phyloP scores from a whole-genome alignment of 2,113 vertebrate species.

The Papio anubis region DNA sequence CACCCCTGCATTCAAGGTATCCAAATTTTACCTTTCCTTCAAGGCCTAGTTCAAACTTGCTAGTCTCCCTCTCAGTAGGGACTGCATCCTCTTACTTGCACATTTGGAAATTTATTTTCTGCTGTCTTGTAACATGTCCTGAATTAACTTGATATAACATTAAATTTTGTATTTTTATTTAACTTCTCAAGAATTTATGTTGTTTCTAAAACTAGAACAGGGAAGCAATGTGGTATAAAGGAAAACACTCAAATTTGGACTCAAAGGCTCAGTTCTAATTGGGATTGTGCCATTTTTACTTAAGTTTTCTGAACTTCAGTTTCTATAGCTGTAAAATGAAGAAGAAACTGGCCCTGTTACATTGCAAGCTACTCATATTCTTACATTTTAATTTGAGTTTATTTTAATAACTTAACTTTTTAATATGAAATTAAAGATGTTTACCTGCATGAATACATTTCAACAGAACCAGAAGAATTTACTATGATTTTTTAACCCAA shows the following conservation, averaged over 20 bases:
- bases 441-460: not conserved
- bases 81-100: not conserved
- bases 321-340: not conserved
- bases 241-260: conserved; percentile 13
- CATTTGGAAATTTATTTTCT: not conserved
- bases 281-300: not conserved
- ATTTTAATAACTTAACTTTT: conserved; percentile 43
- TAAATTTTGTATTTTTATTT: conserved; percentile 31
- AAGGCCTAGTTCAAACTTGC: not conserved
- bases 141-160: not conserved
- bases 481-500: not conserved
- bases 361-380: not conserved
- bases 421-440: not conserved
- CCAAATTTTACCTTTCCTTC: not conserved
- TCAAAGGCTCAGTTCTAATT: not conserved
- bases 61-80: not conserved
- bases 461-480: not conserved
- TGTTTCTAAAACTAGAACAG: conserved; percentile 12
- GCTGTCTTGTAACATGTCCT: not conserved
- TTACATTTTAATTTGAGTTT: conserved; percentile 4
- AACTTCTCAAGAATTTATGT: not conserved
- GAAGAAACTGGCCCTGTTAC: not conserved
- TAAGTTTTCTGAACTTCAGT: not conserved
- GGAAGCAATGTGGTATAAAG: not conserved
- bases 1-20: not conserved